A percentile compares a stretch with the other conserved stretches of the same genome.
Evolutionary conservation across 2,113 vertebrate species (phyloP).

Genomic region (Psilopogon haemacephalus): DNA sequence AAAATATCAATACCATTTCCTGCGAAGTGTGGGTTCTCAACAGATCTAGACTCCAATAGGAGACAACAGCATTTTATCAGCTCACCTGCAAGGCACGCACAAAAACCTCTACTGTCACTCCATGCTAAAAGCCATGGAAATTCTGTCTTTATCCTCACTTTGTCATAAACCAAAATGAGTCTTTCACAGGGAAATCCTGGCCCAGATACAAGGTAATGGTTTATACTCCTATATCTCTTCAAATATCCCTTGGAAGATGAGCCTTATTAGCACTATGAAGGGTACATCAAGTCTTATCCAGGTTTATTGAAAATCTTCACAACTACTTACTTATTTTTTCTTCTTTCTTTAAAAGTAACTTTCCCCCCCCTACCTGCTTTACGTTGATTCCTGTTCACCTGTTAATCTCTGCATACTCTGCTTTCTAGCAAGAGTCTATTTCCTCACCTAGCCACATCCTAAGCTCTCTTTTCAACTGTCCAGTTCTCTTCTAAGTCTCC

Average conservation of each 20-base stretch:
- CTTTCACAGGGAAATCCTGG: not conserved
- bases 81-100: not conserved
- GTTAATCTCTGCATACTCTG: not conserved
- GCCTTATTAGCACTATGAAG: not conserved
- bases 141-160: not conserved
- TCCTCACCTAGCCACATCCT: not conserved
- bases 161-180: not conserved
- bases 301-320: not conserved
- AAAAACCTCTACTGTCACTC: not conserved
- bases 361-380: not conserved
- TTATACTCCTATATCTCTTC: not conserved
- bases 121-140: not conserved
- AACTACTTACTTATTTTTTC: not conserved
- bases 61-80: not conserved
- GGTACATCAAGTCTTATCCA: not conserved
- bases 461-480: not conserved
- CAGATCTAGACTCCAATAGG: not conserved
- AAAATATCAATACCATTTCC: not conserved
- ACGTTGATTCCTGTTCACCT: not conserved
- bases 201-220: not conserved
- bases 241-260: not conserved
- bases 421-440: not conserved
- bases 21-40: not conserved
- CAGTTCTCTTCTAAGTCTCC: not conserved
- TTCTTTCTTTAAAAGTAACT: not conserved